phyloP scores from a whole-genome alignment of 2,113 vertebrate species.

The Climacteris rufus region DNA sequence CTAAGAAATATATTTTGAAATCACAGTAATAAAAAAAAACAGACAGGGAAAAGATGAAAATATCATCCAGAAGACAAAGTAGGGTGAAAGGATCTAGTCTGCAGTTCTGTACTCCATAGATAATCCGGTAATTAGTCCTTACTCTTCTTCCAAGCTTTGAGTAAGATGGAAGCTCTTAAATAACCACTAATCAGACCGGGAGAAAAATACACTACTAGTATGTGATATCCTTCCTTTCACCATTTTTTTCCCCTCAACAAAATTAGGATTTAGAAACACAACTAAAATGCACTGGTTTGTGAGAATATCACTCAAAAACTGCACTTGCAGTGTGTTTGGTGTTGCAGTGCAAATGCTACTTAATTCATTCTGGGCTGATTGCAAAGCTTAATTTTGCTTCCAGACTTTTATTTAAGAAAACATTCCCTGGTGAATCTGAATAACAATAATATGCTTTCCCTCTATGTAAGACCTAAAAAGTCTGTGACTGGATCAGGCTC shows the following conservation, averaged over 20 bases:
- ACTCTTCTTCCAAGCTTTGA: not conserved
- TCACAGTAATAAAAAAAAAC: not conserved
- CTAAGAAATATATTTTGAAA: not conserved
- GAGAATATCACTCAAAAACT: not conserved
- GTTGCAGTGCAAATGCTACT: not conserved
- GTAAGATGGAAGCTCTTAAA: not conserved
- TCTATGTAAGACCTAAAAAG: not conserved
- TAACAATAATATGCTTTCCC: not conserved
- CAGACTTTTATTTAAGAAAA: not conserved
- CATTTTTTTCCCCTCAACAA: accelerated
- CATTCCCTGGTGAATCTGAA: not conserved
- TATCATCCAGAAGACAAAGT: not conserved
- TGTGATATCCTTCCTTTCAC: not conserved
- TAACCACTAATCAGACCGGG: not conserved
- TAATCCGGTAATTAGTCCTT: not conserved
- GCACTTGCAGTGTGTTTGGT: not conserved
- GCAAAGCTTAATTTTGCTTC: not conserved
- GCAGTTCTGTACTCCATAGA: not conserved
- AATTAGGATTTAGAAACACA: not conserved
- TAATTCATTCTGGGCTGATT: not conserved
- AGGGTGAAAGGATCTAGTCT: not conserved
- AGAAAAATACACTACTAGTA: not conserved
- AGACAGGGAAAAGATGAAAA: not conserved
- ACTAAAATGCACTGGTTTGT: not conserved
- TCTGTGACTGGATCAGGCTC: not conserved